Base-by-base conservation (phyloP, 2,797 vertebrate species). In the Aplochiton taeniatus region DNA sequence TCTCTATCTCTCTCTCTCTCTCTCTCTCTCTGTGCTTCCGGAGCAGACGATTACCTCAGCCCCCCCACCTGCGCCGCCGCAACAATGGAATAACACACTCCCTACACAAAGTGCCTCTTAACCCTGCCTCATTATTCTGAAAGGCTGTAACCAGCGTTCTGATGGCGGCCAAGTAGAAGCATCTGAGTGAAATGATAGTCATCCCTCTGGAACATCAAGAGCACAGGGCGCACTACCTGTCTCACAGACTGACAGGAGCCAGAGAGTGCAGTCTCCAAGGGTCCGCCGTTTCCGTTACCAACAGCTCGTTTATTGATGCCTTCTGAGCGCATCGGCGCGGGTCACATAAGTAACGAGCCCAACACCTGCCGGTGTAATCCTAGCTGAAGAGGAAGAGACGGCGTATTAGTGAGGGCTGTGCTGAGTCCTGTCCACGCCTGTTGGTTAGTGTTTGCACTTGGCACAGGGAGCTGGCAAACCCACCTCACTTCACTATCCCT, bases 41-140 rank as follows among this genome's bases (percentile, higher is more conserved):
- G 63, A 68, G 65, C 61, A 44, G 56, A 16, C 54, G 73, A 73
- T 82, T 74, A 77, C 63, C 68, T 54, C 59, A 47, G n/a, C 42
- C 45, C 42, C 45, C 14, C 19, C 61, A 16, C 58, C 45, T 48
- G 17, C n/a, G n/a, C 1, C 42, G 45, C 57, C 10, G 9, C 17
- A 17, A 58, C 9, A 45, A 58, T 45, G n/a, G 70, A 9, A 70
- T 31, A 61, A 14, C 70, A 76, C 63, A 50, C 57, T 19, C 66
- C 18, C 11, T 13, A 13, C 13, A 7, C 20, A 62, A 66, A 84
- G 71, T 79, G 74, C 54, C 61, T 79, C 45, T 45, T 63, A 77
- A 81, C 66, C 68, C 72, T 47, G 8, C 72, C 65, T 80, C 31
- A 63, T 88, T 80, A 79, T 73, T 77, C 75, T 68, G 61, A 85